Evolutionary conservation across 2,113 vertebrate species (phyloP).

Genomic region (Epinephelus moara): DNA sequence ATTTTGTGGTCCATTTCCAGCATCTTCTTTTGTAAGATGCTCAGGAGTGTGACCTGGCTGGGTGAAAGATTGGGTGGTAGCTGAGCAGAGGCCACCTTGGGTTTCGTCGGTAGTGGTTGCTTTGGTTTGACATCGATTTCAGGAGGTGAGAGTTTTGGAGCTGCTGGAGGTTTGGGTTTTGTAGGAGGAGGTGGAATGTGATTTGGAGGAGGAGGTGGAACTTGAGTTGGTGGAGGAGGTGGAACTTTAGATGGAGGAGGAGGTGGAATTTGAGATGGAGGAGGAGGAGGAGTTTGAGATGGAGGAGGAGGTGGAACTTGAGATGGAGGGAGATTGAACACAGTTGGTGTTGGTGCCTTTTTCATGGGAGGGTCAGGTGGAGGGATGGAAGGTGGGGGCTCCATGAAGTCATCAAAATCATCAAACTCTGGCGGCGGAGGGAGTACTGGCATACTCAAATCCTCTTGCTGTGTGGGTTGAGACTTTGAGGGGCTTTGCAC

Average conservation of each 20-base stretch:
- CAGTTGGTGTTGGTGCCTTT: conserved; percentile 23
- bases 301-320: conserved; percentile 22
- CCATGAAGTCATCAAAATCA: conserved; percentile 54
- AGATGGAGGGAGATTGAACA: not conserved
- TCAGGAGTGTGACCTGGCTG: conserved; percentile 81
- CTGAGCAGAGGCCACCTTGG: conserved; percentile 32
- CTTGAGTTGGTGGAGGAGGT: not conserved
- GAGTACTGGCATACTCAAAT: conserved; percentile 83
- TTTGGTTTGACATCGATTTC: conserved; percentile 55
- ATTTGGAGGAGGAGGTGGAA: conserved; percentile 5
- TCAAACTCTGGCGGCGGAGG: conserved; percentile 94
- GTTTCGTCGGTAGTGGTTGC: conserved; percentile 47
- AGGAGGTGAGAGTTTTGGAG: conserved; percentile 50
- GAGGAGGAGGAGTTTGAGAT: not conserved
- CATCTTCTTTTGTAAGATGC: conserved; percentile 88
- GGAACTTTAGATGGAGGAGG: not conserved
- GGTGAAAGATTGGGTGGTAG: conserved; percentile 49
- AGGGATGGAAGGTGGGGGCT: conserved; percentile 56
- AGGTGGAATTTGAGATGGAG: conserved; percentile 5
- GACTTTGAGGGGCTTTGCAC: conserved; percentile 12
- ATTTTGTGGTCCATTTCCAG: conserved; percentile 85
- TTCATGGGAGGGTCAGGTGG: conserved; percentile 70
- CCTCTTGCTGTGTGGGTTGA: conserved; percentile 39
- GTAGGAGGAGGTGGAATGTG: conserved; percentile 13
- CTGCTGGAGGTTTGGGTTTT: conserved; percentile 49